These are phyloP conservation scores for Tetranychus truncatus DNA, from an alignment of 2,888 invertebrate genomes.

Conservation along the genomic window DNA sequence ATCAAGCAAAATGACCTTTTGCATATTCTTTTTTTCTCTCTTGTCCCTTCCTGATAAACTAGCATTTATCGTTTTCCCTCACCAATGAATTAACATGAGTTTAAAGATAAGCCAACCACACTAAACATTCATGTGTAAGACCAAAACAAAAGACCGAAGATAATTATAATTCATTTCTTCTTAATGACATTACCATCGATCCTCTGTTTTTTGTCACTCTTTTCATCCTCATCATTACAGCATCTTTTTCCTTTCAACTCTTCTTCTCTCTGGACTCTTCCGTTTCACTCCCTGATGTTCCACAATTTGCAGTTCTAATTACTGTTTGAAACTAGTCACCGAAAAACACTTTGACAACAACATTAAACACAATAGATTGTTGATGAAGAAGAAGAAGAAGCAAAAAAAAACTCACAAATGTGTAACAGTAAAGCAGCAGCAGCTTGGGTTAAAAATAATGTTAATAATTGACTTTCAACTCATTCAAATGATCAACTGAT, in stretches of 20 bases:
- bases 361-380: too few relatives aligned
- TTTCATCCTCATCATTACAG: background rate
- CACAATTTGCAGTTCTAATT: background rate
- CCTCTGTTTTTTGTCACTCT: background rate
- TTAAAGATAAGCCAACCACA: background rate
- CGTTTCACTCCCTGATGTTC: background rate
- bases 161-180: background rate
- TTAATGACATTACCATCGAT: background rate
- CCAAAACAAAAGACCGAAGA: background rate
- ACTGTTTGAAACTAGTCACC: too few relatives aligned
- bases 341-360: too few relatives aligned
- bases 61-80: background rate
- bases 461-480: background rate
- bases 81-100: background rate
- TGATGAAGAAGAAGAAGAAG: too few relatives aligned
- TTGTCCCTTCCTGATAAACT: background rate
- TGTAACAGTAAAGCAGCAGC: too few relatives aligned
- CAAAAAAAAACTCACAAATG: too few relatives aligned
- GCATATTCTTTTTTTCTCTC: background rate
- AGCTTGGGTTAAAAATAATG: too few relatives aligned
- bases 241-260: background rate
- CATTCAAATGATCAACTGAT: background rate
- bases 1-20: background rate
- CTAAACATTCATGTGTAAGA: background rate
- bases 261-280: slow-evolving; percentile 1